A percentile compares a stretch with the other conserved stretches of the same genome.
Conservation (phyloP, 2,797 vertebrate species). For the Pseudomugil gertrudae region DNA sequence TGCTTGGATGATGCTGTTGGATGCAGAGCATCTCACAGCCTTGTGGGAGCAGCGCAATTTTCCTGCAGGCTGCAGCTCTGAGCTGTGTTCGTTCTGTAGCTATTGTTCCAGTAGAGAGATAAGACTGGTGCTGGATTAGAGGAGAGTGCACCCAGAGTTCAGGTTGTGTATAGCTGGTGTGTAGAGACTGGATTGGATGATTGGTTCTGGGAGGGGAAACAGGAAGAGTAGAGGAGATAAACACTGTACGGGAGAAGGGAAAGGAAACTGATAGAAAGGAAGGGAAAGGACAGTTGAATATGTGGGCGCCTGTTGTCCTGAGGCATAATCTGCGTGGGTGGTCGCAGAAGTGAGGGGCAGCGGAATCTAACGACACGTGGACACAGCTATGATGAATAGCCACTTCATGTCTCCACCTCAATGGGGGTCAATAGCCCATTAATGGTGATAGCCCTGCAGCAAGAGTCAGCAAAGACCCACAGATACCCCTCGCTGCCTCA, state of each 20-base stretch:
- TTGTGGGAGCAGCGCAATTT: slow-evolving; percentile 63
- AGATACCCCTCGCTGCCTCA: slow-evolving; percentile 31
- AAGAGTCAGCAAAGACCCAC: slow-evolving; percentile 57
- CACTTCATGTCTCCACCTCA: slow-evolving; percentile 66
- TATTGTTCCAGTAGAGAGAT: slow-evolving; percentile 76
- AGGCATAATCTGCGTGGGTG: slow-evolving; percentile 61
- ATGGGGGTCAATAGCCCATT: slow-evolving; percentile 82
- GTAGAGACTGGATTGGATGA: slow-evolving; percentile 47
- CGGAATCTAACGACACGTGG: slow-evolving; percentile 61
- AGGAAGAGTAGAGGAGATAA: slow-evolving; percentile 35
- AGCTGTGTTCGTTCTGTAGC: slow-evolving; percentile 63
- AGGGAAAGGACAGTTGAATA: slow-evolving; percentile 24
- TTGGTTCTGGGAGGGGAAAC: slow-evolving; percentile 50
- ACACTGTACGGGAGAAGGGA: slow-evolving; percentile 20
- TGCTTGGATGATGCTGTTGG: slow-evolving; percentile 50
- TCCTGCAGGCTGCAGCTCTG: slow-evolving; percentile 58
- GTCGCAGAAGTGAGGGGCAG: slow-evolving; percentile 25
- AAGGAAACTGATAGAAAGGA: slow-evolving; percentile 9
- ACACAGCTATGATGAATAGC: slow-evolving; percentile 76
- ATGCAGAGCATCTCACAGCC: slow-evolving; percentile 50
- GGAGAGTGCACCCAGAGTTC: slow-evolving; percentile 81
- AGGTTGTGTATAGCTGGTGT: slow-evolving; percentile 55
- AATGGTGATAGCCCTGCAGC: slow-evolving; percentile 69
- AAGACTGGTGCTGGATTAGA: slow-evolving; percentile 75
- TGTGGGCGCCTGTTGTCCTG: slow-evolving; percentile 36